Evolutionary conservation across 1,140 invertebrate species (phyloP).

Genomic region (Centruroides vittatus): DNA sequence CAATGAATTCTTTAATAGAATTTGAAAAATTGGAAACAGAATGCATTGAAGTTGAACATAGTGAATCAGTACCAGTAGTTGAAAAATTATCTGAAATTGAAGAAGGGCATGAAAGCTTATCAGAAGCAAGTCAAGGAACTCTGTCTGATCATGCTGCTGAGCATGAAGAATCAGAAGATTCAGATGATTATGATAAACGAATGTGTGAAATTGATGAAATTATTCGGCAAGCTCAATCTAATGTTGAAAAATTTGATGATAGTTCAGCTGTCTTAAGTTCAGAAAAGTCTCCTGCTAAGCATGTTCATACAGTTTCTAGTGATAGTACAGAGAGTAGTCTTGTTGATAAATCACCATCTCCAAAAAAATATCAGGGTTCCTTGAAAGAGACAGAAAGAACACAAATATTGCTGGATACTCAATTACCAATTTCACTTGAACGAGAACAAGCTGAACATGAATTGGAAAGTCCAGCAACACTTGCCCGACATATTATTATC

Average conservation of each 20-base stretch:
- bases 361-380: not conserved
- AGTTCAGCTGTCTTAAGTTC: not conserved
- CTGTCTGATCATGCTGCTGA: not conserved
- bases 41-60: conserved; percentile 55
- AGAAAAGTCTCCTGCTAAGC: not conserved
- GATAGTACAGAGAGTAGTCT: conserved; percentile 3
- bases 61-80: conserved; percentile 62
- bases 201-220: conserved; percentile 61
- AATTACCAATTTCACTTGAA: not conserved
- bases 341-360: not conserved
- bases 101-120: conserved; percentile 46
- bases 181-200: conserved; percentile 50
- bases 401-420: not conserved
- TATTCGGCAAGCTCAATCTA: conserved; percentile 44
- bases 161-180: conserved; percentile 21
- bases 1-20: conserved; percentile 75
- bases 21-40: conserved; percentile 81
- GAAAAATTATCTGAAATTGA: conserved; percentile 56
- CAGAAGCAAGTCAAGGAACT: conserved; percentile 42
- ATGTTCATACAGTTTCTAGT: not conserved
- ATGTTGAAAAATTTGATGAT: conserved; percentile 40
- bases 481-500: conserved; percentile 2
- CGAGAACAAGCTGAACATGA: not conserved
- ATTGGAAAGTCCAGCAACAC: not conserved
- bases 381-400: not conserved